phyloP scores from a whole-genome alignment of 2,113 vertebrate species.

The Gadus chalcogrammus region DNA sequence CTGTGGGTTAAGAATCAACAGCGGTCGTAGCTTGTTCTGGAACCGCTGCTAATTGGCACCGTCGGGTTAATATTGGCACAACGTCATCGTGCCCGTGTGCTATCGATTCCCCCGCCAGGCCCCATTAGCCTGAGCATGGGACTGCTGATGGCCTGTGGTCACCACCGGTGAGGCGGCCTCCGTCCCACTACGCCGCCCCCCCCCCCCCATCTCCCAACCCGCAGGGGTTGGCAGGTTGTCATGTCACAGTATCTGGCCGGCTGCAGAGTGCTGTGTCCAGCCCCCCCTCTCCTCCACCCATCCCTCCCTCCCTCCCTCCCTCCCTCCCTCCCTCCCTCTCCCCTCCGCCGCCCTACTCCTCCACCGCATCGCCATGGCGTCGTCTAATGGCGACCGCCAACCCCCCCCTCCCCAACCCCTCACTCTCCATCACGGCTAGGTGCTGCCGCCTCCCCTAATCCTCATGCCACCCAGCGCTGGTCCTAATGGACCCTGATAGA shows the following conservation, averaged over 20 bases:
- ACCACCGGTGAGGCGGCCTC: slow-evolving; percentile 11
- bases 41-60: neutral
- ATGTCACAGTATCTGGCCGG: slow-evolving; percentile 61
- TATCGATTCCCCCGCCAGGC: slow-evolving; percentile 72
- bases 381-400: slow-evolving; percentile 41
- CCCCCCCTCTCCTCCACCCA: slow-evolving; percentile 7
- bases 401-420: slow-evolving; percentile 9
- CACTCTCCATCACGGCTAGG: no score
- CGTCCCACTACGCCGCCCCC: no score
- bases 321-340: neutral
- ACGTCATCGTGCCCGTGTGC: slow-evolving; percentile 29
- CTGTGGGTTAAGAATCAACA: no score
- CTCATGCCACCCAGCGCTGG: slow-evolving; percentile 53
- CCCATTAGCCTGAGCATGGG: slow-evolving; percentile 65
- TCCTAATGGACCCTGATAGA: slow-evolving; percentile 69
- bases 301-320: slow-evolving; percentile 26
- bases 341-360: no score
- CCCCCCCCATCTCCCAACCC: no score
- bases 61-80: no score
- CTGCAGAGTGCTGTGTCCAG: slow-evolving; percentile 30
- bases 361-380: slow-evolving; percentile 37
- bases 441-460: slow-evolving; percentile 45
- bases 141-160: slow-evolving; percentile 69
- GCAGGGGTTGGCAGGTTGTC: neutral
- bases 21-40: slow-evolving; percentile 7